Percentiles rank a stretch among this genome's conserved stretches.
These are phyloP conservation scores for Papilio protenor DNA, from an alignment of 2,888 invertebrate genomes.

Conservation along the genomic window DNA sequence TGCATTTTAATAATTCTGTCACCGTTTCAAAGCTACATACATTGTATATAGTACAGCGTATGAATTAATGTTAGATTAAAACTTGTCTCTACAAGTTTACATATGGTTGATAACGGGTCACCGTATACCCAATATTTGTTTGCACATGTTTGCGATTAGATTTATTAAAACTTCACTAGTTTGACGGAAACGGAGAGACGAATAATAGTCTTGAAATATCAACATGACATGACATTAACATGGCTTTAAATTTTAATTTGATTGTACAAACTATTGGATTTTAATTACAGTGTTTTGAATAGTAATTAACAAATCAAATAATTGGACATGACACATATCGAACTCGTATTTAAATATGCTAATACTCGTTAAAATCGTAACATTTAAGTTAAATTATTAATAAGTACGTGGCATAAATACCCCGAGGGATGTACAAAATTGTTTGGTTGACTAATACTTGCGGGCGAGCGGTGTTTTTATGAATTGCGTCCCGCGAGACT, in stretches of 20 bases:
- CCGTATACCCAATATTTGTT: constrained; percentile 7
- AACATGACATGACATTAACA: background rate
- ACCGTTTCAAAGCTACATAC: background rate
- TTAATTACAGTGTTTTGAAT: background rate
- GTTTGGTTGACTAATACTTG: constrained; percentile 31
- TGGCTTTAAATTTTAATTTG: background rate
- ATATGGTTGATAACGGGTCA: constrained; percentile 1
- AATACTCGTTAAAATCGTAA: constrained; percentile 34
- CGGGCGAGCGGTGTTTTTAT: constrained; percentile 28
- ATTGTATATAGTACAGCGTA: background rate
- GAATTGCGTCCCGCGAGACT: constrained; percentile 37
- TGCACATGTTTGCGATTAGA: constrained; percentile 4
- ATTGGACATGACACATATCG: background rate
- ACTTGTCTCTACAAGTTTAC: constrained; percentile 2
- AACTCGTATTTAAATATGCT: background rate
- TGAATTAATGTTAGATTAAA: background rate
- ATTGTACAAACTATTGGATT: background rate
- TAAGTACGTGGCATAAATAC: constrained; percentile 21
- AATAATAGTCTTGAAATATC: no score
- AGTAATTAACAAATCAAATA: background rate
- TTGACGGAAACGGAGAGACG: background rate
- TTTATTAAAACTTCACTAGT: background rate
- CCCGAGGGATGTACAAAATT: constrained; percentile 24
- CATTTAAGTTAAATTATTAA: constrained; percentile 24
- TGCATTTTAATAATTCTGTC: background rate